Conservation (phyloP, 1,140 invertebrate species). For the Parasteatoda tepidariorum region DNA sequence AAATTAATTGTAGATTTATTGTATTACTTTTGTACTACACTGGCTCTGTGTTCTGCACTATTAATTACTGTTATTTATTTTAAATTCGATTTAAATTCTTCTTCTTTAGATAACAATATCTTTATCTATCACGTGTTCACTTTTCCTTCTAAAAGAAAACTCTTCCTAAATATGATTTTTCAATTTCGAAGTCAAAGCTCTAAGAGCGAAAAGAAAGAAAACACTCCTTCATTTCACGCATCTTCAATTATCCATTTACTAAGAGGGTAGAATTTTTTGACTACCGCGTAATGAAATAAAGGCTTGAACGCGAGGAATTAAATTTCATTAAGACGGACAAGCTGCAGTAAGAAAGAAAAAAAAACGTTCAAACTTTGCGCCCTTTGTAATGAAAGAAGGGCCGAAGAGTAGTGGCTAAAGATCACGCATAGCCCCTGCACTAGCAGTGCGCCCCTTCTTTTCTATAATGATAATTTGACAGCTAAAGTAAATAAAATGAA, state of each 20-base stretch:
- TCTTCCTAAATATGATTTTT: background rate
- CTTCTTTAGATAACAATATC: no score
- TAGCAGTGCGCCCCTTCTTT: no score
- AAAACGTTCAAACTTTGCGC: background rate
- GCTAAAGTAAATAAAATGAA: no score
- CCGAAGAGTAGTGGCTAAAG: background rate
- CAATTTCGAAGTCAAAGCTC: no score
- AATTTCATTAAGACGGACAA: slow-evolving; percentile 36
- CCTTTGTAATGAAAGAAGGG: background rate
- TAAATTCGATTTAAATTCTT: no score
- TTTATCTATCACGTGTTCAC: no score
- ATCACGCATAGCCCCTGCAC: no score
- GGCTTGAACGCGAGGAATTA: slow-evolving; percentile 23
- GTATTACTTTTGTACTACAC: no score
- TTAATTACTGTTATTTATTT: no score
- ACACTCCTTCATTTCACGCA: slow-evolving; percentile 6
- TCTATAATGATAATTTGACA: no score
- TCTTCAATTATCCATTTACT: slow-evolving; percentile 10
- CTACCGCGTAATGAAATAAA: slow-evolving; percentile 37
- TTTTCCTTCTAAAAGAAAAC: slow-evolving; percentile 19
- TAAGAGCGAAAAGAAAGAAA: background rate
- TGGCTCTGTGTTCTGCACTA: no score
- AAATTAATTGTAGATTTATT: no score
- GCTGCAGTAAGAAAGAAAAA: background rate
- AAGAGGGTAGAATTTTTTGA: slow-evolving; percentile 11